A percentile compares a stretch with the other conserved stretches of the same genome.
phyloP scores from a whole-genome alignment of 1,140 invertebrate genomes.

The Drosophila littoralis region DNA sequence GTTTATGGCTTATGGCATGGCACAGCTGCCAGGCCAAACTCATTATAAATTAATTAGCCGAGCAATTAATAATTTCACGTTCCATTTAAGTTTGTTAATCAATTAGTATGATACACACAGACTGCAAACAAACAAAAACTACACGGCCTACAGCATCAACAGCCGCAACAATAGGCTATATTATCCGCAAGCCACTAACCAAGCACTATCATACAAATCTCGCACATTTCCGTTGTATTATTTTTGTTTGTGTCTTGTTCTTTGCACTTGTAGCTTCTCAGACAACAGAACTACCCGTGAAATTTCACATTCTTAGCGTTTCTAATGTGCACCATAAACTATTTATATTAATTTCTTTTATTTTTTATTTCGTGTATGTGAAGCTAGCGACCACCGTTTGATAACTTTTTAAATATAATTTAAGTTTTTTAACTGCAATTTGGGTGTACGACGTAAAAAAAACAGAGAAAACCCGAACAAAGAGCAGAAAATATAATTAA shows the following conservation, averaged over 20 bases:
- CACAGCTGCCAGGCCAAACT: constrained; percentile 67
- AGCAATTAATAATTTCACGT: constrained; percentile 81
- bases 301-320: constrained; percentile 62
- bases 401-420: constrained; percentile 51
- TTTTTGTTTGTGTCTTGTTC: constrained; percentile 24
- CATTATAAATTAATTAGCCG: constrained; percentile 77
- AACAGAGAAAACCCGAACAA: constrained; percentile 42
- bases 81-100: constrained; percentile 76
- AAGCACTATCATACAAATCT: neutral
- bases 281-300: constrained; percentile 61
- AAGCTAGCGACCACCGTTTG: constrained; percentile 20
- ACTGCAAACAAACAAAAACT: constrained; percentile 38
- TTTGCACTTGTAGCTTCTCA: constrained; percentile 50
- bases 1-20: constrained; percentile 45
- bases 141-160: constrained; percentile 24
- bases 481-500: constrained; percentile 57
- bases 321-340: constrained; percentile 64
- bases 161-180: constrained; percentile 20
- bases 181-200: neutral
- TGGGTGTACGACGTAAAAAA: constrained; percentile 9
- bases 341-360: constrained; percentile 32
- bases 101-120: constrained; percentile 58
- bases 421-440: constrained; percentile 58
- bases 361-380: constrained; percentile 19
- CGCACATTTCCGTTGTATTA: constrained; percentile 12